Conservation (phyloP, 2,888 invertebrate genomes). For the Archips crataeganus region DNA sequence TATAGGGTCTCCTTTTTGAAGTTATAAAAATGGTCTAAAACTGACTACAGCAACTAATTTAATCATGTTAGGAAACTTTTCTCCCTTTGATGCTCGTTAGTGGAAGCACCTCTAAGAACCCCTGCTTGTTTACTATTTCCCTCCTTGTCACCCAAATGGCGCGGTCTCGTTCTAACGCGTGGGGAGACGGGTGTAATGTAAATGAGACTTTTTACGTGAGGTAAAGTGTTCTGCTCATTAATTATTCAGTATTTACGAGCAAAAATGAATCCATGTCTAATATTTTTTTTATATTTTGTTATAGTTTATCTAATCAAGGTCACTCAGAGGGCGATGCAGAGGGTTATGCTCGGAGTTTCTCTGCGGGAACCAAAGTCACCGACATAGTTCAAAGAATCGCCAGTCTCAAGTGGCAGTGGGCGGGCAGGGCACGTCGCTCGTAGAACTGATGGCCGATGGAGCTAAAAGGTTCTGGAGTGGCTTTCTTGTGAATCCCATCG, state of each 20-base stretch:
- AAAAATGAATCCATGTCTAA: no score
- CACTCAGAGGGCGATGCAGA: no score
- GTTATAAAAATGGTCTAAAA: neutral
- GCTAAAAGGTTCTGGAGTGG: no score
- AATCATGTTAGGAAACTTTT: neutral
- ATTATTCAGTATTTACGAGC: neutral
- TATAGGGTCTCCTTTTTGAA: neutral
- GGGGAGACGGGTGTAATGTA: constrained; percentile 34
- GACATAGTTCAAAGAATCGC: no score
- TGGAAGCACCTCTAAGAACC: constrained; percentile 11
- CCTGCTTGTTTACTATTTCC: constrained; percentile 16
- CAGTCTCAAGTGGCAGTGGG: no score
- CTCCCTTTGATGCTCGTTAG: constrained; percentile 27
- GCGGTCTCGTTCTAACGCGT: constrained; percentile 12
- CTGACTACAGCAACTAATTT: neutral
- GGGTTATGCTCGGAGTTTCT: no score
- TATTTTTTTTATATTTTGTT: no score
- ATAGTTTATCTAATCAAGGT: no score
- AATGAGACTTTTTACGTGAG: constrained; percentile 32
- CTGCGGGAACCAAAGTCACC: no score
- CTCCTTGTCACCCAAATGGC: constrained; percentile 3
- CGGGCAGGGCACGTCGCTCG: no score
- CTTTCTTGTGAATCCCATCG: no score
- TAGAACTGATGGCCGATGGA: no score
- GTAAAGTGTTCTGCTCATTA: neutral